Evolutionary conservation across 2,888 invertebrate genomes (phyloP), one percentile per base, ranked within the genome.

Genomic region (Yponomeuta cagnagella): DNA sequence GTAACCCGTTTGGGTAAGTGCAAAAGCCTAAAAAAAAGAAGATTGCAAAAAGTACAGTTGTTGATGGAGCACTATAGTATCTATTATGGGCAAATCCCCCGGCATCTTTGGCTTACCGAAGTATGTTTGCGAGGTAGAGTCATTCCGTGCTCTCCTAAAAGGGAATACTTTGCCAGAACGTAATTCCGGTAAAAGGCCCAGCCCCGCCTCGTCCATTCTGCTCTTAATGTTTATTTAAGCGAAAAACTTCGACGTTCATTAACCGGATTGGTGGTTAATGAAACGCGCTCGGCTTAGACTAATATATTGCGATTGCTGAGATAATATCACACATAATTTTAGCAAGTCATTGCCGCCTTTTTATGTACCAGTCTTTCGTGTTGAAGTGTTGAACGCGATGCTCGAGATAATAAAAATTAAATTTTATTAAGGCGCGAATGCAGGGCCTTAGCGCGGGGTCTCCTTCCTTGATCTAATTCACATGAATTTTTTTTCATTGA

Each of bases 151-250:
- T 76, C 75, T 78, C 77, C 80, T 84, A 82, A 85, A 87, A 85
- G 86, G 85, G 80, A 82, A 81, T 84, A 87, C 85, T 89, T 87
- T 84, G 82, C 84, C 80, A 77, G 80, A 76, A 80, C 83, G 86
- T 87, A 87, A 90, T 90, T 88, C 84, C 86, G 81, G 86, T 88
- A 89, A 90, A 89, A 89, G 88, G 86, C 83, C 85, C 78, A 75
- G 78, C 78, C 81, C 76, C 80, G 76, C 78, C 76, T 78, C 82
- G 83, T 85, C 81, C 83, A 84, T 87, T 88, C 82, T 84, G 83
- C 81, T 87, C 84, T 84, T 87, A 87, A 89, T 89, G 88, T 88
- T 88, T 88, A 87, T 89, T 88, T 89, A 86, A 89, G 88, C 85
- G 88, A 86, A 89, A 88, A 88, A 88, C 80, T 88, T 89, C 81